Percentiles rank a stretch among this genome's conserved stretches.
Evolutionary conservation across 2,888 invertebrate genomes (phyloP).

Genomic region (Mechanitis mazaeus): DNA sequence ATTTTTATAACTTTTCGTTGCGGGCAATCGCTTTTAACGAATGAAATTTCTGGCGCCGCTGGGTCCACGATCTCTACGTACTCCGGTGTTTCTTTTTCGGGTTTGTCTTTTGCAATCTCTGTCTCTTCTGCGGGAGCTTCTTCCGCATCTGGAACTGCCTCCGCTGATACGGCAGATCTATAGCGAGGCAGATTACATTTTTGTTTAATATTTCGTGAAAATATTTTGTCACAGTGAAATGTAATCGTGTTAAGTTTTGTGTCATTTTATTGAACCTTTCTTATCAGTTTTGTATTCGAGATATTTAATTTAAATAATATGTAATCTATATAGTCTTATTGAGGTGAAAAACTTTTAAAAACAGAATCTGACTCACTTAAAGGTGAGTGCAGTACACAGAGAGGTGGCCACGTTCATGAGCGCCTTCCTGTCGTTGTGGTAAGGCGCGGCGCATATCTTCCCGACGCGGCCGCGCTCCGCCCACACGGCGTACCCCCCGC

Average conservation of each 20-base stretch:
- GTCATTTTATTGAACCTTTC: neutral
- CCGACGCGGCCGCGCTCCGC: conserved; percentile 88
- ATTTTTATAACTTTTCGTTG: conserved; percentile 87
- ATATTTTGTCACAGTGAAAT: conserved; percentile 4
- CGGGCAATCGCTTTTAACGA: conserved; percentile 85
- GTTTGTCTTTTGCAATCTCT: conserved; percentile 43
- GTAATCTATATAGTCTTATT: neutral
- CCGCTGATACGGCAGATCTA: conserved; percentile 83
- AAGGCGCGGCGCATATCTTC: conserved; percentile 87
- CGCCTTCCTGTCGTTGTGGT: conserved; percentile 79
- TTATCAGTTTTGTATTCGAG: neutral
- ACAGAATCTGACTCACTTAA: conserved; percentile 70
- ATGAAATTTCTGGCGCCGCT: conserved; percentile 86
- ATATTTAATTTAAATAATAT: neutral
- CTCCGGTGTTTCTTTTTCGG: conserved; percentile 56
- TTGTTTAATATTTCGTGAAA: neutral
- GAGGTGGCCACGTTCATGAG: conserved; percentile 85
- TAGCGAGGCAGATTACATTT: conserved; percentile 28
- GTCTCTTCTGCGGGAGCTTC: conserved; percentile 67
- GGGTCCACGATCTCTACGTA: conserved; percentile 91
- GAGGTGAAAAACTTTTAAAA: neutral
- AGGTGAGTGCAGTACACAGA: conserved; percentile 85
- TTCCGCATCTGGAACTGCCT: conserved; percentile 80
- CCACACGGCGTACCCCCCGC: conserved; percentile 89
- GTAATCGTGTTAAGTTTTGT: neutral